Conservation (phyloP, 1,140 invertebrate species). For the Andrena cerasifolii region DNA sequence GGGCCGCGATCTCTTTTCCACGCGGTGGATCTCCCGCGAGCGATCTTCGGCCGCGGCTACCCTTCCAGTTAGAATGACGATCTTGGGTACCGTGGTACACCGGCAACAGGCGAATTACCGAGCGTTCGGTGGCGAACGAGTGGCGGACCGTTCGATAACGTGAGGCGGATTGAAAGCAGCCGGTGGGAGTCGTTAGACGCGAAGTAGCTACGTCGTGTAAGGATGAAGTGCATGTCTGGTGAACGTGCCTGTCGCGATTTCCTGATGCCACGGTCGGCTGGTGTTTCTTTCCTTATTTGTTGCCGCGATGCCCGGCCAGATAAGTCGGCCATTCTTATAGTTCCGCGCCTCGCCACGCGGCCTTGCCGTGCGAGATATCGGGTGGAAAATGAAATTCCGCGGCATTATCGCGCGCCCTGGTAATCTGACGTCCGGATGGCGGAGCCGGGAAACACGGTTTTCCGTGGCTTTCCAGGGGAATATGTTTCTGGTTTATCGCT, state of each 20-base stretch:
- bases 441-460: too few species aligned
- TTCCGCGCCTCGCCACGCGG: background rate
- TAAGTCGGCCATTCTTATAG: conserved; percentile 37
- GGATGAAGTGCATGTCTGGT: conserved; percentile 52
- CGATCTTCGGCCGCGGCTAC: conserved; percentile 35
- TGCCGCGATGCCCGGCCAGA: conserved; percentile 47
- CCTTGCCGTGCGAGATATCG: background rate
- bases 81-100: background rate
- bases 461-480: background rate
- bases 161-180: conserved; percentile 58
- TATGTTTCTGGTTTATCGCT: conserved; percentile 3
- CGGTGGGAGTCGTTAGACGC: conserved; percentile 61
- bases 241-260: conserved; percentile 59
- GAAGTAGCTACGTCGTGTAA: conserved; percentile 49
- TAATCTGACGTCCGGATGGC: too few species aligned
- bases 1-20: conserved; percentile 29
- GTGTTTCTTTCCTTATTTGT: conserved; percentile 64
- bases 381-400: conserved; percentile 41
- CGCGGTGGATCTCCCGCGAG: conserved; percentile 47
- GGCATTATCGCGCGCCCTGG: background rate
- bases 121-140: conserved; percentile 1
- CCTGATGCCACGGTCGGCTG: conserved; percentile 37
- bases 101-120: conserved; percentile 36
- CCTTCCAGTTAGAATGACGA: conserved; percentile 21
- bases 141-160: conserved; percentile 49